Conservation (phyloP, 37 sponge, comb jelly and placozoan genomes). For the Petrosia ficiformis region DNA sequence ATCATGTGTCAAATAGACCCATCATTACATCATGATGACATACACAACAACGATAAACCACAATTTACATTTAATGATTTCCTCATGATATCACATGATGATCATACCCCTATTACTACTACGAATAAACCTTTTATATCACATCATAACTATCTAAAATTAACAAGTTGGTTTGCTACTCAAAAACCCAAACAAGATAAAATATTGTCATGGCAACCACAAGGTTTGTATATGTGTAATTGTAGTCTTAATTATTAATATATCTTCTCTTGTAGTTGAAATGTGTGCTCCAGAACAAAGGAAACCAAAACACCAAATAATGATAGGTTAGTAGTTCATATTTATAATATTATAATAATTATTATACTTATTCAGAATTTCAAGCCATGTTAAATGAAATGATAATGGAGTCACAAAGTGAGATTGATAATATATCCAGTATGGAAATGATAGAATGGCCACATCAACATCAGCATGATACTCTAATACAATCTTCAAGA, state of each 20-base stretch:
- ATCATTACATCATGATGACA: not conserved
- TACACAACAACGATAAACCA: not conserved
- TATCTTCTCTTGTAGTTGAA: constrained; percentile 5
- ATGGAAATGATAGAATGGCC: constrained; percentile 20
- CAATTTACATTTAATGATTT: constrained; percentile 20
- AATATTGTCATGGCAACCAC: too few species aligned
- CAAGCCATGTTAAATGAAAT: constrained; percentile 43
- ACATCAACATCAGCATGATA: constrained; percentile 1
- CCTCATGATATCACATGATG: not conserved
- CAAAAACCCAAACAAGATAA: constrained; percentile 24
- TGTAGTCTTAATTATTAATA: not conserved
- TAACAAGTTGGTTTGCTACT: constrained; percentile 75
- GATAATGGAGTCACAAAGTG: not conserved
- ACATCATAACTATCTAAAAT: constrained; percentile 65
- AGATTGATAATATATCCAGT: not conserved
- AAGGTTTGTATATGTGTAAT: not conserved
- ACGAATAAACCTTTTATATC: constrained; percentile 38
- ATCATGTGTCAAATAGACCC: not conserved
- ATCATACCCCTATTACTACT: not conserved
- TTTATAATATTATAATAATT: not conserved
- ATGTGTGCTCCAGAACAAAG: constrained; percentile 3
- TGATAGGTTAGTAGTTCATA: constrained; percentile 41
- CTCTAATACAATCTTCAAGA: constrained; percentile 45
- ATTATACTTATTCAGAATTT: constrained; percentile 32
- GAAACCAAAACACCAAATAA: constrained; percentile 51